Conservation (phyloP, 2,888 invertebrate genomes). For the Drosophila dives region DNA sequence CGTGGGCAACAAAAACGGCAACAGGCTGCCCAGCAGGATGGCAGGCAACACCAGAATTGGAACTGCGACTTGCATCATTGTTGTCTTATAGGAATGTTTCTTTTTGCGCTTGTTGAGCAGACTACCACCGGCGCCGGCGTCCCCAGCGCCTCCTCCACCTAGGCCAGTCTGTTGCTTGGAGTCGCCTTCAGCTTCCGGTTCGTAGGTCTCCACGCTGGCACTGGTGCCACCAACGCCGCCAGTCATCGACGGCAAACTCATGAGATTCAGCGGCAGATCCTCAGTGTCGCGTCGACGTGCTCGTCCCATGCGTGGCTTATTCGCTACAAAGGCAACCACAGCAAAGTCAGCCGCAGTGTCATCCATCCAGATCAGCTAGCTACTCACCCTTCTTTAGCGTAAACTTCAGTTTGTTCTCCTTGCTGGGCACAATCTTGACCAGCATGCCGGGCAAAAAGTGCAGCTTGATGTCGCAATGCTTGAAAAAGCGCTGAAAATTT, state of each 20-base stretch:
- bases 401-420: constrained; percentile 85
- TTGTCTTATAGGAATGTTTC: constrained; percentile 72
- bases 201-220: constrained; percentile 64
- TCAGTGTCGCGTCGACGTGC: constrained; percentile 67
- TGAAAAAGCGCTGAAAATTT: constrained; percentile 86
- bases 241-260: constrained; percentile 58
- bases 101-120: constrained; percentile 65
- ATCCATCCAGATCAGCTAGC: not conserved
- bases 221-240: constrained; percentile 53
- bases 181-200: constrained; percentile 70
- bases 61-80: constrained; percentile 84
- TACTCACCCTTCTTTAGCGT: constrained; percentile 85
- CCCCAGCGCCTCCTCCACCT: constrained; percentile 30
- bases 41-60: constrained; percentile 88
- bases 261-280: constrained; percentile 59
- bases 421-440: constrained; percentile 86
- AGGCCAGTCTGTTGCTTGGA: constrained; percentile 64
- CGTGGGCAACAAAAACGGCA: constrained; percentile 89
- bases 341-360: constrained; percentile 1
- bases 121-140: constrained; percentile 26
- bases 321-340: constrained; percentile 32
- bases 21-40: constrained; percentile 88
- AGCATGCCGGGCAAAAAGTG: constrained; percentile 86
- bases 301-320: constrained; percentile 62
- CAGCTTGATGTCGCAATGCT: constrained; percentile 85